phyloP scores from a whole-genome alignment of 2,888 invertebrate species.

The Geotrupes spiniger region DNA sequence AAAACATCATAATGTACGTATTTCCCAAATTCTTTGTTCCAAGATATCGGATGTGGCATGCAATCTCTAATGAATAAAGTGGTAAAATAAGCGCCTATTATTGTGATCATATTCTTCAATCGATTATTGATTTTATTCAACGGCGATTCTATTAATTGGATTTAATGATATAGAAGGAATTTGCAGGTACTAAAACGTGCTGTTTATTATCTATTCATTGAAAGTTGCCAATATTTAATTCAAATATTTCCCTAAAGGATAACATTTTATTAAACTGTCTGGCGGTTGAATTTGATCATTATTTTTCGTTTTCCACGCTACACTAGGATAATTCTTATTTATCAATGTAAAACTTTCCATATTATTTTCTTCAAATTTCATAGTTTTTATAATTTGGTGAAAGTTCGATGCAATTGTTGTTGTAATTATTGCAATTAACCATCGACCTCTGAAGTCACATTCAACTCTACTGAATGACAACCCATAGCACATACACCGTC shows the following conservation, averaged over 20 bases:
- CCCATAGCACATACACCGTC: conserved; percentile 96
- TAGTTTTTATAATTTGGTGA: conserved; percentile 63
- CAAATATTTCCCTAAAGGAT: conserved; percentile 85
- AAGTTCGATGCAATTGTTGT: conserved; percentile 66
- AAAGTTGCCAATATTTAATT: conserved; percentile 79
- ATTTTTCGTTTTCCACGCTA: conserved; percentile 47
- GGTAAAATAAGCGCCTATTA: too few relatives aligned
- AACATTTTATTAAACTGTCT: conserved; percentile 79
- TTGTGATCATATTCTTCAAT: too few relatives aligned
- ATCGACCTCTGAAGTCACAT: conserved; percentile 83
- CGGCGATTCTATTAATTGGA: too few relatives aligned
- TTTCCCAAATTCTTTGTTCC: too few relatives aligned
- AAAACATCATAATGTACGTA: too few relatives aligned
- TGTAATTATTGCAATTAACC: conserved; percentile 71
- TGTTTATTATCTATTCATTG: conserved; percentile 82
- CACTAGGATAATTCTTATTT: conserved; percentile 54
- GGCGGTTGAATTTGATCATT: conserved; percentile 67
- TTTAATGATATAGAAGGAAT: too few relatives aligned
- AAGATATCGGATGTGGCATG: too few relatives aligned
- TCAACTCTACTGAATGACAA: conserved; percentile 92
- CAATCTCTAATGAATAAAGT: too few relatives aligned
- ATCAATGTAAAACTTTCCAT: conserved; percentile 75
- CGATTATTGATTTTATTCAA: too few relatives aligned
- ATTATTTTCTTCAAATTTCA: conserved; percentile 68
- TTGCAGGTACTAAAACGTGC: too few relatives aligned